Percentiles rank a stretch among this genome's conserved stretches.
Conservation (phyloP, 2,797 vertebrate species). For the Danio albolineatus region DNA sequence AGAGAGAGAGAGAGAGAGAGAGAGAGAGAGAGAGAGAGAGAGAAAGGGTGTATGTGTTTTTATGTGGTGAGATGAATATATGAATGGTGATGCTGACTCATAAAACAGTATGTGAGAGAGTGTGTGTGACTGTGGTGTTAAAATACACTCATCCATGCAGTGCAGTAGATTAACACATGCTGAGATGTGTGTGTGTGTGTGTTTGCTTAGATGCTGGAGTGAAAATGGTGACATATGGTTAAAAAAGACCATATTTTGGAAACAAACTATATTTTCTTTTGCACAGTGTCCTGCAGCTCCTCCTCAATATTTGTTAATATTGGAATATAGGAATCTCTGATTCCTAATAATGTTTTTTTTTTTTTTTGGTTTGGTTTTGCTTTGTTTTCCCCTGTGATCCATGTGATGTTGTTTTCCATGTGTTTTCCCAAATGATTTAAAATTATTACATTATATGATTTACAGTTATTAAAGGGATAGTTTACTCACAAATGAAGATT, state of each 20-base stretch:
- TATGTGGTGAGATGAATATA: conserved; percentile 25
- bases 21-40: no score
- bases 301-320: not conserved
- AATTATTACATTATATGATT: no score
- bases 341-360: no score
- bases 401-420: no score
- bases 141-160: conserved; percentile 40
- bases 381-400: no score
- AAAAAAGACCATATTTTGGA: not conserved
- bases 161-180: conserved; percentile 25
- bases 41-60: conserved; percentile 31
- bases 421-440: no score
- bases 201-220: conserved; percentile 21
- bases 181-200: not conserved
- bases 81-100: conserved; percentile 51
- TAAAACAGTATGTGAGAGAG: conserved; percentile 29
- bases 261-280: not conserved
- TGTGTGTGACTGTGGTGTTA: conserved; percentile 42
- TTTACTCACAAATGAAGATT: no score
- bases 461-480: no score
- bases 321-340: no score
- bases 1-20: not conserved
- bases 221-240: conserved; percentile 27
- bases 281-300: no score
- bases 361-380: no score